phyloP scores from a whole-genome alignment of 2,888 invertebrate species.

The Stenolophus ochropezus region DNA sequence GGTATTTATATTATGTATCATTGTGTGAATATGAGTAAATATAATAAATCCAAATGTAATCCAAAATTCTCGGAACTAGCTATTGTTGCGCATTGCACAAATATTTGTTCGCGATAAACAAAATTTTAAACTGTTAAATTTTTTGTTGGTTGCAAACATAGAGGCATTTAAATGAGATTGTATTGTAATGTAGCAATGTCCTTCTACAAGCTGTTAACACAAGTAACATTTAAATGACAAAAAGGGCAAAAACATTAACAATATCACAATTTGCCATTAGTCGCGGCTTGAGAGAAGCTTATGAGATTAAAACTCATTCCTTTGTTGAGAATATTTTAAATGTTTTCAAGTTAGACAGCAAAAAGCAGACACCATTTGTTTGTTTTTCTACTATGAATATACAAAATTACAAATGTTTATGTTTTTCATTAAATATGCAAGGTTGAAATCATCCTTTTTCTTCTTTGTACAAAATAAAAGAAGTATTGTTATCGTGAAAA shows the following conservation, averaged over 20 bases:
- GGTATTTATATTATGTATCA: background rate
- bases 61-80: background rate
- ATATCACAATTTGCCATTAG: slow-evolving; percentile 32
- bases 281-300: slow-evolving; percentile 1
- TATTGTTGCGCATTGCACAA: background rate
- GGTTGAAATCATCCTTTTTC: too few species aligned
- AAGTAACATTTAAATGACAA: background rate
- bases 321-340: background rate
- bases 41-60: background rate
- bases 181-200: background rate
- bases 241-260: slow-evolving; percentile 9
- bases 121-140: background rate
- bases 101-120: background rate
- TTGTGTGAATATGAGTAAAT: background rate
- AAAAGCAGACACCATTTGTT: background rate
- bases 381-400: background rate
- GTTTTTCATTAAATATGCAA: background rate
- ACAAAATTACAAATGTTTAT: background rate
- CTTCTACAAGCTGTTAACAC: background rate
- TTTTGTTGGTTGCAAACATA: too few species aligned
- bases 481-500: too few species aligned
- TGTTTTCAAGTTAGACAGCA: background rate
- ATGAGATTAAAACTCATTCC: slow-evolving; percentile 13
- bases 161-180: background rate
- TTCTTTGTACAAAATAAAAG: too few species aligned